Evolutionary conservation across 1,140 invertebrate genomes (phyloP).

Genomic region (Aphelinus atriplicis): DNA sequence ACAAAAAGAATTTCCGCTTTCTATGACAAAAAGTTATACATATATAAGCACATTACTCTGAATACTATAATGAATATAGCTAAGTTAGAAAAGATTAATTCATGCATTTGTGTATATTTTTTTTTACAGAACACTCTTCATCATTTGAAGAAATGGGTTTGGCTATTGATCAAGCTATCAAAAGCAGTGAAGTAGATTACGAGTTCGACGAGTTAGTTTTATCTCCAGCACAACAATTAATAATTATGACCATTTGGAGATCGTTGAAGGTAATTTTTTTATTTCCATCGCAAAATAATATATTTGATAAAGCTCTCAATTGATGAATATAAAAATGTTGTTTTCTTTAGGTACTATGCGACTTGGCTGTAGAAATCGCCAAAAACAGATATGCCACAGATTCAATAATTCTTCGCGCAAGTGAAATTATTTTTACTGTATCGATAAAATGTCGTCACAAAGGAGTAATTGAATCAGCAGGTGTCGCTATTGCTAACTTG

Average conservation of each 20-base stretch:
- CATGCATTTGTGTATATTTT: not conserved
- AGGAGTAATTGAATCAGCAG: constrained; percentile 81
- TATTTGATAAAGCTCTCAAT: not conserved
- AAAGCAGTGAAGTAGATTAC: constrained; percentile 48
- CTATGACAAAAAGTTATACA: too few species aligned
- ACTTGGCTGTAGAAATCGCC: constrained; percentile 64
- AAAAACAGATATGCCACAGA: constrained; percentile 52
- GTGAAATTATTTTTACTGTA: constrained; percentile 71
- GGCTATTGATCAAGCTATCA: constrained; percentile 63
- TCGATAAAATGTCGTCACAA: constrained; percentile 80
- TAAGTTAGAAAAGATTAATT: too few species aligned
- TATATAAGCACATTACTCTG: too few species aligned
- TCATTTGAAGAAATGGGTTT: constrained; percentile 72
- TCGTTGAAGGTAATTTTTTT: constrained; percentile 75
- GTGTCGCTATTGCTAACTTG: constrained; percentile 68
- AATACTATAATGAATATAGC: too few species aligned
- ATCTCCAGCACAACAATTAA: constrained; percentile 73
- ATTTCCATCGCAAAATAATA: not conserved
- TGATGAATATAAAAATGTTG: not conserved
- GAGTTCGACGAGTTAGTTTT: constrained; percentile 62
- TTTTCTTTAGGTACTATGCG: constrained; percentile 66
- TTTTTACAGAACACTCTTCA: constrained; percentile 65
- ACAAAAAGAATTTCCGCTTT: too few species aligned
- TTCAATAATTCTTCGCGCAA: constrained; percentile 60
- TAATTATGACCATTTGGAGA: constrained; percentile 81